Percentiles rank a stretch among this genome's conserved stretches.
These are phyloP conservation scores for Paraplagusia blochii DNA, from an alignment of 2,113 vertebrate species.

Conservation along the genomic window DNA sequence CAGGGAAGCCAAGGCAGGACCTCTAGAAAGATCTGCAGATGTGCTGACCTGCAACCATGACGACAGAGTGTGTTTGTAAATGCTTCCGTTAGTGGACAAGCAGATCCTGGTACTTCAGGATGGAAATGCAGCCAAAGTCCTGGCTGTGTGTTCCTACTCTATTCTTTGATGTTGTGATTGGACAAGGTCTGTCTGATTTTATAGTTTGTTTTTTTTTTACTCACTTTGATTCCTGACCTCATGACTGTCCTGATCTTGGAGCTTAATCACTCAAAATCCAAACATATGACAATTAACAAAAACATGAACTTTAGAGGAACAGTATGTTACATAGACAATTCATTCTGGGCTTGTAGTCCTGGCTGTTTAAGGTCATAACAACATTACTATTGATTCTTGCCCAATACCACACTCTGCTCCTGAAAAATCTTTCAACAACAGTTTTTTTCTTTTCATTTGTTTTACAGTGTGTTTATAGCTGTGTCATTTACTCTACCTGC, in stretches of 20 bases:
- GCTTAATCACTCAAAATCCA: slow-evolving; percentile 15
- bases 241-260: slow-evolving; percentile 12
- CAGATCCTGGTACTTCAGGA: too few species aligned
- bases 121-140: slow-evolving; percentile 13
- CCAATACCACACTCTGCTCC: too few species aligned
- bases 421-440: too few species aligned
- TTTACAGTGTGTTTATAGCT: slow-evolving; percentile 3
- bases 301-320: background rate
- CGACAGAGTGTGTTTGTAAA: too few species aligned
- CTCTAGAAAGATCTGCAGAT: too few species aligned
- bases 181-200: slow-evolving; percentile 23
- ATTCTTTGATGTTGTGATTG: background rate
- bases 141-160: slow-evolving; percentile 27
- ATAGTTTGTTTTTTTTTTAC: slow-evolving; percentile 19
- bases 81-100: too few species aligned
- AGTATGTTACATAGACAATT: background rate
- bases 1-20: too few species aligned
- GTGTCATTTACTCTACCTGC: slow-evolving; percentile 35
- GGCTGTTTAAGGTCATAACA: too few species aligned
- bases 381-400: too few species aligned
- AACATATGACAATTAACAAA: slow-evolving; percentile 2
- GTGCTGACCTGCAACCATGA: too few species aligned
- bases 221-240: slow-evolving; percentile 2
- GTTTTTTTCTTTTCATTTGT: too few species aligned
- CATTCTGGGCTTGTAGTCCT: too few species aligned